Conservation (phyloP, 1,140 invertebrate genomes). For the Scaptomyza graminum region DNA sequence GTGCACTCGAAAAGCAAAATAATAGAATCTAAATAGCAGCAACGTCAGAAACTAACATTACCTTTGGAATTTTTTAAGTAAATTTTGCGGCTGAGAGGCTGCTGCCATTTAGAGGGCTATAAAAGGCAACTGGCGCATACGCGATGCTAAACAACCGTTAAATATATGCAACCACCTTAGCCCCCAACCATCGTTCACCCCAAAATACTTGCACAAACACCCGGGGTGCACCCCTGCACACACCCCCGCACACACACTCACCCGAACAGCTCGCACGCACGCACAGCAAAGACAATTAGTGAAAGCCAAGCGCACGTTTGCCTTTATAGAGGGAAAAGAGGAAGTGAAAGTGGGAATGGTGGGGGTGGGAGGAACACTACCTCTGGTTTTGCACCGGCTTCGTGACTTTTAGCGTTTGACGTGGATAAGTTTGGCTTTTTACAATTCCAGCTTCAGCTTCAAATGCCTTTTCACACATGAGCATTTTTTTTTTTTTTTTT, state of each 20-base stretch:
- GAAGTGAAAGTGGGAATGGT: neutral
- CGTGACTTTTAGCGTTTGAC: slow-evolving; percentile 73
- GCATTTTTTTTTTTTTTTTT: slow-evolving; percentile 7
- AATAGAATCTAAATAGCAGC: neutral
- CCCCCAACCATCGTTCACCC: slow-evolving; percentile 6
- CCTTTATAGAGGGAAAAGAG: slow-evolving; percentile 2
- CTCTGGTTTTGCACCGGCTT: slow-evolving; percentile 28
- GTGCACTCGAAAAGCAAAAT: slow-evolving; percentile 37
- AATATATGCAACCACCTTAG: slow-evolving; percentile 65
- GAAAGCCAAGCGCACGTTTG: slow-evolving; percentile 60
- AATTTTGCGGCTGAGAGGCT: slow-evolving; percentile 47
- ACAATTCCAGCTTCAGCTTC: slow-evolving; percentile 34
- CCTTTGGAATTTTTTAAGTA: slow-evolving; percentile 56
- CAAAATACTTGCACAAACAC: slow-evolving; percentile 8
- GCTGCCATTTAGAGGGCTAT: slow-evolving; percentile 56
- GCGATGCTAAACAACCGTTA: slow-evolving; percentile 78
- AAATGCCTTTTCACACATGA: slow-evolving; percentile 70
- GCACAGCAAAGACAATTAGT: slow-evolving; percentile 79
- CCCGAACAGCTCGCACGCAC: slow-evolving; percentile 40
- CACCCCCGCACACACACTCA: slow-evolving; percentile 4
- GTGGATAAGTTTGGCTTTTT: slow-evolving; percentile 55
- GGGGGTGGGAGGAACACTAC: neutral
- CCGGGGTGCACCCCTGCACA: neutral
- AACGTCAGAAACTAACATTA: slow-evolving; percentile 61
- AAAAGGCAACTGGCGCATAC: slow-evolving; percentile 76